These are phyloP conservation scores for Nettapus auritus DNA, from an alignment of 2,113 vertebrate species.

Conservation along the genomic window DNA sequence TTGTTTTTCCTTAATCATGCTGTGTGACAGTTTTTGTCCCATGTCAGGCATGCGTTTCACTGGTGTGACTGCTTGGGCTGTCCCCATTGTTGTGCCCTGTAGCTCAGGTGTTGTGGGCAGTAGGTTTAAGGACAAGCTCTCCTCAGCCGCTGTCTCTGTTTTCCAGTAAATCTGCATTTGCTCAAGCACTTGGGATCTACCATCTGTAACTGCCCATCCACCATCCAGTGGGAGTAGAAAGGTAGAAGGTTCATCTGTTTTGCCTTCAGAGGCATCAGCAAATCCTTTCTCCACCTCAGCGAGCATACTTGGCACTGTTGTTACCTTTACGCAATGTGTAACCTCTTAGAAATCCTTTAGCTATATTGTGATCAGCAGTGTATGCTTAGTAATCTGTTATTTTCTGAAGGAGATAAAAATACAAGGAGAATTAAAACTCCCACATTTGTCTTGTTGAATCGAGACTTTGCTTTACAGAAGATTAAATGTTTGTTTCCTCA, in stretches of 20 bases:
- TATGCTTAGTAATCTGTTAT: not conserved
- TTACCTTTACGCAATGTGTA: not conserved
- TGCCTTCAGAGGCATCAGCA: not conserved
- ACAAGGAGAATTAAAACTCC: not conserved
- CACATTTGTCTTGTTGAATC: not conserved
- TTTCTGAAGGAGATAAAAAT: not conserved
- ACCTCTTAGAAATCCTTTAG: not conserved
- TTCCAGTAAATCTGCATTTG: not conserved
- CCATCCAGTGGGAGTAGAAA: not conserved
- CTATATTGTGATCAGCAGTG: not conserved
- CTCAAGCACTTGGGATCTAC: not conserved
- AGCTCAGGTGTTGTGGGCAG: rapidly evolving
- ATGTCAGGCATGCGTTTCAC: not conserved
- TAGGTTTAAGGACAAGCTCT: not conserved
- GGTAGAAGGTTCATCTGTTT: not conserved
- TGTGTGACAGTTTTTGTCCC: not conserved
- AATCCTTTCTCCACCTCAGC: not conserved
- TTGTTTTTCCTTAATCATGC: rapidly evolving
- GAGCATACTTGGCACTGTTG: not conserved
- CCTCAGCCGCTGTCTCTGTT: not conserved
- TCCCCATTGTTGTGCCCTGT: rapidly evolving
- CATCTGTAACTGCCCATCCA: not conserved
- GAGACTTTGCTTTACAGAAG: not conserved
- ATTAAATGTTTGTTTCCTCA: not conserved
- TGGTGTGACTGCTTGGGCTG: not conserved